These are phyloP conservation scores for Galaxias olidus DNA, from an alignment of 2,797 vertebrate species.

Conservation along the genomic window DNA sequence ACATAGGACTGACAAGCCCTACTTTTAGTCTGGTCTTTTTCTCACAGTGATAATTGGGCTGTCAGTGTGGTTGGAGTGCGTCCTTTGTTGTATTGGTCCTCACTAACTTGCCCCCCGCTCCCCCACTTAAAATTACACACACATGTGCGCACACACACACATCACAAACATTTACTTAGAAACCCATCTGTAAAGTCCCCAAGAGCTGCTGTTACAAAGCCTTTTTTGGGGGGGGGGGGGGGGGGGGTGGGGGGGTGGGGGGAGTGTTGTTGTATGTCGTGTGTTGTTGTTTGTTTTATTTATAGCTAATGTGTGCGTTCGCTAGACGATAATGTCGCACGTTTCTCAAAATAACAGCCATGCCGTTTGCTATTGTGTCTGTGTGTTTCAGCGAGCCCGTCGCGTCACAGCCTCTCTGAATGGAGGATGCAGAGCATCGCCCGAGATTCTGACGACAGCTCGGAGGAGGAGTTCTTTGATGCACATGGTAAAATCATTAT, in stretches of 20 bases:
- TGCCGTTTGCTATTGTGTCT: constrained; percentile 27
- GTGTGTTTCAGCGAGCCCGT: constrained; percentile 83
- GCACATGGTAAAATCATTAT: constrained; percentile 81
- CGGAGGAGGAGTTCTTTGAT: constrained; percentile 96
- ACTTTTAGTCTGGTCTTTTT: constrained; percentile 35
- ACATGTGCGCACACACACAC: constrained; percentile 29
- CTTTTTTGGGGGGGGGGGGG: constrained; percentile 43
- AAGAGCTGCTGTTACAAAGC: constrained; percentile 47
- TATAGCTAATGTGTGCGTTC: too few relatives aligned
- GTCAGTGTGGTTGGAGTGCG: constrained; percentile 26
- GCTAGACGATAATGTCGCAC: constrained; percentile 46
- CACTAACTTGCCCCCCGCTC: constrained; percentile 36
- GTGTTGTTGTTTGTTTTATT: constrained; percentile 11
- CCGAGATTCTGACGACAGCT: constrained; percentile 92
- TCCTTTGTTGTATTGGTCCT: constrained; percentile 29
- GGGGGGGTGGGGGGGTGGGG: constrained; percentile 41
- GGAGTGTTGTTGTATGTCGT: too few relatives aligned
- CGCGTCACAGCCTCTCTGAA: constrained; percentile 91
- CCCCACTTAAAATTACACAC: too few relatives aligned
- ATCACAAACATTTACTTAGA: constrained; percentile 37
- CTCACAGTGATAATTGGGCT: constrained; percentile 34
- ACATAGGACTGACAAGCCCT: constrained; percentile 31
- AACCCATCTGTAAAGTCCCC: constrained; percentile 60
- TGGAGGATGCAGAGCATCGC: constrained; percentile 99
- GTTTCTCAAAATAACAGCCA: constrained; percentile 54